Conservation (phyloP, 2,113 vertebrate species). For the Ophthalmolycus amberensis region DNA sequence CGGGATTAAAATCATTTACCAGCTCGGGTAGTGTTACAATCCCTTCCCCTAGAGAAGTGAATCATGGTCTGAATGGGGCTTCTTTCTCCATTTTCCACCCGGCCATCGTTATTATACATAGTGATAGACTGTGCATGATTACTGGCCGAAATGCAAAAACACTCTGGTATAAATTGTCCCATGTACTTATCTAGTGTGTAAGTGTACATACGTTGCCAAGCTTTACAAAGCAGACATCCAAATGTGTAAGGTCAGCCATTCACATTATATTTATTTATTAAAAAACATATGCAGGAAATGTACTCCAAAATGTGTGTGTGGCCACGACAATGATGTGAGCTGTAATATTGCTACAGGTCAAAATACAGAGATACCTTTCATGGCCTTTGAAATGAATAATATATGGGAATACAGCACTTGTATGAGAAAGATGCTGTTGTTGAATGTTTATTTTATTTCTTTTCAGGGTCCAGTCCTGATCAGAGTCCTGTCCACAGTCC, state of each 20-base stretch:
- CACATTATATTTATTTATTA: neutral
- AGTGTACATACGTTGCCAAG: neutral
- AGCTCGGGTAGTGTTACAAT: neutral
- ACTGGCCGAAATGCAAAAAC: neutral
- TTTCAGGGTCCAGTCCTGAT: neutral
- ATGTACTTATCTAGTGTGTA: neutral
- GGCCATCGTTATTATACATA: neutral
- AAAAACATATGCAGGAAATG: neutral
- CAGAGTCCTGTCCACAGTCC: neutral
- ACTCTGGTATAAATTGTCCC: neutral
- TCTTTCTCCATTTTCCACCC: neutral
- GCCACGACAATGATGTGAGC: too few species aligned
- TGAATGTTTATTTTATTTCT: too few species aligned
- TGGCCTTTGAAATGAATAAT: neutral
- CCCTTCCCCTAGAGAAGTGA: neutral
- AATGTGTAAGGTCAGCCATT: neutral
- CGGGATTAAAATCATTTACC: neutral
- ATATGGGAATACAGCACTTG: neutral
- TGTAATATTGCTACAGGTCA: too few species aligned
- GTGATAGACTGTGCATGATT: neutral
- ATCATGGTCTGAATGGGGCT: neutral
- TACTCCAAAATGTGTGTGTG: neutral
- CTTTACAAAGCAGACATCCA: neutral
- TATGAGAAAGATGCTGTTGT: too few species aligned
- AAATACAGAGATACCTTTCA: neutral